phyloP scores from a whole-genome alignment of 2,113 vertebrate genomes.

The Oncorhynchus mykiss region DNA sequence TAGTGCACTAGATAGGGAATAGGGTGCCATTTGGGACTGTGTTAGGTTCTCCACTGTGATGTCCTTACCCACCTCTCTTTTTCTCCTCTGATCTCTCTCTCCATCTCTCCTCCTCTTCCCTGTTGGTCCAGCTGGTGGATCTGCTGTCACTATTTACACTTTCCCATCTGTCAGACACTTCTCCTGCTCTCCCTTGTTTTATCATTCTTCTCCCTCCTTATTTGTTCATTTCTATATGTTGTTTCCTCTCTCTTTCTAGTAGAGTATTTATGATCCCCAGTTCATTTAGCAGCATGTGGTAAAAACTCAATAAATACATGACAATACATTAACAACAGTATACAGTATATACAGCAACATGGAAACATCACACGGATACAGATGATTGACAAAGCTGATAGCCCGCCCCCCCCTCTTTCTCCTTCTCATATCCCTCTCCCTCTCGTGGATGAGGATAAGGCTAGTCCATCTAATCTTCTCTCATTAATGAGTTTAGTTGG shows the following conservation, averaged over 20 bases:
- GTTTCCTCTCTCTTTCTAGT: neutral
- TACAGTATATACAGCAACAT: too few species aligned
- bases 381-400: too few species aligned
- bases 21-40: too few species aligned
- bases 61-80: constrained; percentile 3
- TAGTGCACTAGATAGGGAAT: too few species aligned
- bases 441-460: neutral
- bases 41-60: too few species aligned
- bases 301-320: too few species aligned
- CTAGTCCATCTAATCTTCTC: neutral
- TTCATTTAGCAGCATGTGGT: too few species aligned
- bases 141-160: neutral
- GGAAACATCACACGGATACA: too few species aligned
- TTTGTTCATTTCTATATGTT: too few species aligned
- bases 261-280: too few species aligned
- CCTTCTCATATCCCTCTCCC: neutral
- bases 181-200: neutral
- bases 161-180: neutral
- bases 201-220: neutral
- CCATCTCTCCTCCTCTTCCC: neutral
- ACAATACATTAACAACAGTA: too few species aligned
- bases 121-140: neutral
- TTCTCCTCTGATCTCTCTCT: constrained; percentile 3
- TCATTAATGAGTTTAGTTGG: neutral
- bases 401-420: neutral